A percentile compares a stretch with the other conserved stretches of the same genome.
phyloP scores from a whole-genome alignment of 2,888 invertebrate genomes.

The Pharmacophagus antenor region DNA sequence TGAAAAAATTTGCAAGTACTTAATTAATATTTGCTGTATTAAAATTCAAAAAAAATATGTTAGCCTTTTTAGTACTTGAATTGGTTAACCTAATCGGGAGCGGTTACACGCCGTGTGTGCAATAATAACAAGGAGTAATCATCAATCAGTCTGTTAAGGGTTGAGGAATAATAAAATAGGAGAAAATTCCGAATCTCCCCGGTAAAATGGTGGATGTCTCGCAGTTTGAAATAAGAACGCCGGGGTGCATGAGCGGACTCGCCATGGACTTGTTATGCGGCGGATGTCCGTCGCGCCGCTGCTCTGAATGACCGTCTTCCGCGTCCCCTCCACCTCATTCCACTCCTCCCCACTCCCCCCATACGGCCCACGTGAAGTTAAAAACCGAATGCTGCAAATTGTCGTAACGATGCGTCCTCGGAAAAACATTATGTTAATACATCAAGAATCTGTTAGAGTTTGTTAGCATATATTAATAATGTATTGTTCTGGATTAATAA shows the following conservation, averaged over 20 bases:
- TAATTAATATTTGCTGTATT: too few species aligned
- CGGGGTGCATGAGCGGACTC: constrained; percentile 55
- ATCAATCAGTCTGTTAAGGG: too few species aligned
- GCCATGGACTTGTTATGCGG: constrained; percentile 81
- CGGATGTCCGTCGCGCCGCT: constrained; percentile 81
- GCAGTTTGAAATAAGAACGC: constrained; percentile 65
- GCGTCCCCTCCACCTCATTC: constrained; percentile 55
- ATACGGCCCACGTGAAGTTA: constrained; percentile 51
- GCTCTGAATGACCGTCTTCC: constrained; percentile 81
- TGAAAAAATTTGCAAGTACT: too few species aligned
- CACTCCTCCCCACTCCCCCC: constrained; percentile 38
- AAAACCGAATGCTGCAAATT: constrained; percentile 76
- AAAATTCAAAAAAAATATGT: too few species aligned
- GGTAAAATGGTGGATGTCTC: constrained; percentile 14
- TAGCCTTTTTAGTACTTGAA: too few species aligned
- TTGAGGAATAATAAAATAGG: not conserved
- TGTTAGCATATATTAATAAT: too few species aligned
- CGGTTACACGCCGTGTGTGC: too few species aligned
- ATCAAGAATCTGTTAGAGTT: not conserved
- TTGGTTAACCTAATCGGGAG: too few species aligned
- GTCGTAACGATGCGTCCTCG: constrained; percentile 51
- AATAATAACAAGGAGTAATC: too few species aligned
- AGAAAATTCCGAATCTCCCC: constrained; percentile 4
- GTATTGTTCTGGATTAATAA: too few species aligned
- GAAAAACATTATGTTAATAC: not conserved